phyloP scores from a whole-genome alignment of 2,888 invertebrate genomes.

The Stegana nigrithorax region DNA sequence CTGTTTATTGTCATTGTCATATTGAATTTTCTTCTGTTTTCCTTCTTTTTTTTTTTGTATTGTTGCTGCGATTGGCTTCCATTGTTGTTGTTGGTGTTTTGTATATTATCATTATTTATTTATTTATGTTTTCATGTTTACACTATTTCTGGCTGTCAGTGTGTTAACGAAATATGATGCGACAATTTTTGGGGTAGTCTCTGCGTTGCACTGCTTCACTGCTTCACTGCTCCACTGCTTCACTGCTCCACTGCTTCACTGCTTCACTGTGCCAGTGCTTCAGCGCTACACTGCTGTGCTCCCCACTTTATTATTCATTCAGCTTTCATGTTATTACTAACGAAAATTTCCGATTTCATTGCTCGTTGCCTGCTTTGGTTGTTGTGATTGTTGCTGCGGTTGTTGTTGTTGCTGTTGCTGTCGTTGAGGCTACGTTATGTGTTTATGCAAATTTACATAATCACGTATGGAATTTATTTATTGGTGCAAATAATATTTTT shows the following conservation, averaged over 20 bases:
- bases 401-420: constrained; percentile 28
- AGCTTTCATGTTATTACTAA: not conserved
- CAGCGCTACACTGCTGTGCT: too few relatives aligned
- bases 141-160: not conserved
- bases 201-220: too few relatives aligned
- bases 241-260: too few relatives aligned
- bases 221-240: too few relatives aligned
- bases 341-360: not conserved
- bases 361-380: not conserved
- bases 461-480: constrained; percentile 59
- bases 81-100: not conserved
- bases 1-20: constrained; percentile 56
- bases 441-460: constrained; percentile 54
- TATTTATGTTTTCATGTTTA: not conserved
- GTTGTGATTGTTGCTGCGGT: too few relatives aligned
- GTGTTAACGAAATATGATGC: constrained; percentile 4
- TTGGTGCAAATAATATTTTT: constrained; percentile 49
- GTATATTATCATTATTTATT: not conserved
- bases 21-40: constrained; percentile 49
- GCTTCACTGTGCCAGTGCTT: too few relatives aligned
- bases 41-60: constrained; percentile 13
- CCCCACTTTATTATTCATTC: constrained; percentile 2
- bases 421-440: constrained; percentile 21
- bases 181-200: constrained; percentile 10
- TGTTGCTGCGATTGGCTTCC: not conserved